Conservation (phyloP, 1,140 invertebrate genomes). For the Zaprionus ghesquierei region DNA sequence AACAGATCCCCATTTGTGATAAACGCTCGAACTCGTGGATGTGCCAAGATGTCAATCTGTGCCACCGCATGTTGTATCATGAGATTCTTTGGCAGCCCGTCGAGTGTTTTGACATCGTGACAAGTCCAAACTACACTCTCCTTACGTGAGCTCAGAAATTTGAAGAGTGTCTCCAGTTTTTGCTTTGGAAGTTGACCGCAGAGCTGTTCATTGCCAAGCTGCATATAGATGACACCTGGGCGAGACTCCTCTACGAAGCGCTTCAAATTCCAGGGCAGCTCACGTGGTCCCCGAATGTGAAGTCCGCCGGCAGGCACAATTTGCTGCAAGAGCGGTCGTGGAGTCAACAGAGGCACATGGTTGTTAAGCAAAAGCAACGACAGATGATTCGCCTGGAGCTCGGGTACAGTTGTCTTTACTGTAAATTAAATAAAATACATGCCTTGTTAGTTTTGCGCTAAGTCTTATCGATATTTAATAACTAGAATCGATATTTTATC, state of each 20-base stretch:
- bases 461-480: neutral
- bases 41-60: conserved; percentile 85
- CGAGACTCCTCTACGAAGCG: conserved; percentile 82
- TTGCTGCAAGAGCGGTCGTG: conserved; percentile 62
- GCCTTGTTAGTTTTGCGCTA: neutral
- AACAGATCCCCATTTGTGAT: conserved; percentile 85
- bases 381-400: conserved; percentile 83
- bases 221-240: conserved; percentile 85
- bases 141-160: conserved; percentile 82
- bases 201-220: conserved; percentile 80
- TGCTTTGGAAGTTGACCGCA: conserved; percentile 67
- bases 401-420: conserved; percentile 74
- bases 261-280: conserved; percentile 82
- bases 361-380: conserved; percentile 80
- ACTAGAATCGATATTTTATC: neutral
- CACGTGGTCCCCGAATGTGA: conserved; percentile 73
- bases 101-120: conserved; percentile 77
- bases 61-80: conserved; percentile 84
- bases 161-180: conserved; percentile 75
- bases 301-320: conserved; percentile 78
- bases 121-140: conserved; percentile 84
- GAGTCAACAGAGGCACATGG: conserved; percentile 71
- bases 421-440: conserved; percentile 6
- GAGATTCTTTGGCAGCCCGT: conserved; percentile 82
- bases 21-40: conserved; percentile 83